phyloP scores from a whole-genome alignment of 2,113 vertebrate genomes.

The Andinoacara biseriatus region DNA sequence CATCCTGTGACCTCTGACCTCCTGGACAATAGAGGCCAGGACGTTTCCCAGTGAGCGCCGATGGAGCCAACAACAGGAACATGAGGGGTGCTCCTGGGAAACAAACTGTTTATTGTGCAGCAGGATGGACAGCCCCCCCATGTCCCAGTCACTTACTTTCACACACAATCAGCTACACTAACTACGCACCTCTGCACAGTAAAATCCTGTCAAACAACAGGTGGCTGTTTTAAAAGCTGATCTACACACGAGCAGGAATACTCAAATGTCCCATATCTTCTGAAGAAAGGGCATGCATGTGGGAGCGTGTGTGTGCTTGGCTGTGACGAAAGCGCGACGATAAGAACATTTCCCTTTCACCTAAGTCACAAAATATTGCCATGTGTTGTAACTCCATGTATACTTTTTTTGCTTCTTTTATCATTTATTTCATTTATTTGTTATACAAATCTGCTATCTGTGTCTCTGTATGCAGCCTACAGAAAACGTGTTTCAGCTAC shows the following conservation, averaged over 20 bases:
- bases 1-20: conserved; percentile 84
- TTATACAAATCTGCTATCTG: neutral
- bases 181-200: conserved; percentile 51
- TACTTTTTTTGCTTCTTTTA: conserved; percentile 9
- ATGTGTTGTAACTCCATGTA: neutral
- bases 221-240: conserved; percentile 43
- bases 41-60: conserved; percentile 85
- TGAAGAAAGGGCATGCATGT: neutral
- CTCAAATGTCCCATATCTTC: conserved; percentile 22
- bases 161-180: conserved; percentile 50
- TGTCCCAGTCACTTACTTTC: conserved; percentile 66
- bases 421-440: neutral
- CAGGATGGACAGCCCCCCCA: conserved; percentile 80
- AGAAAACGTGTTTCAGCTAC: conserved; percentile 14
- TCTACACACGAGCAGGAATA: neutral
- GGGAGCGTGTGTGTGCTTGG: neutral
- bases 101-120: conserved; percentile 85
- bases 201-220: conserved; percentile 52
- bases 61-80: conserved; percentile 85
- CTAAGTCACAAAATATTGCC: conserved; percentile 11
- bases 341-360: conserved; percentile 27
- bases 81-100: conserved; percentile 85
- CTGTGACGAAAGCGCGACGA: conserved; percentile 4
- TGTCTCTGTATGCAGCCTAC: neutral
- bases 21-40: conserved; percentile 81